These are phyloP conservation scores for Halocaridina rubra DNA, from an alignment of 2,888 invertebrate genomes.

Conservation along the genomic window DNA sequence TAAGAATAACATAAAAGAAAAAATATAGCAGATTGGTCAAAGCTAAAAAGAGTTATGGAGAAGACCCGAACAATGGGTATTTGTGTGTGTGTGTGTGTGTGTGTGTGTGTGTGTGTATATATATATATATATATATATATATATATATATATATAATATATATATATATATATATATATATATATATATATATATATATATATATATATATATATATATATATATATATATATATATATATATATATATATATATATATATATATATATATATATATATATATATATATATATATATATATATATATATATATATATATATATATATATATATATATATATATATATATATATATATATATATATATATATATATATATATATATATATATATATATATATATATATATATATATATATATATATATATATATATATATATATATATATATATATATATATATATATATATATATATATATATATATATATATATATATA, in stretches of 20 bases:
- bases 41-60: no score
- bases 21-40: no score
- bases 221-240: not conserved
- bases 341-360: not conserved
- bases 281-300: not conserved
- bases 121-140: no score
- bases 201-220: not conserved
- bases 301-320: not conserved
- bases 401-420: not conserved
- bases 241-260: not conserved
- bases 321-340: not conserved
- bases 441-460: not conserved
- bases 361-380: not conserved
- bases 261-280: not conserved
- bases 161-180: not conserved
- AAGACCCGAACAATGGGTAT: no score
- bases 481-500: not conserved
- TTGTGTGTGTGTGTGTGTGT: no score
- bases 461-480: not conserved
- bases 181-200: not conserved
- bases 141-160: not conserved
- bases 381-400: not conserved
- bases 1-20: no score
- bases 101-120: no score
- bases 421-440: not conserved